Conservation (phyloP, 1,140 invertebrate genomes). For the Aphelinus atriplicis region DNA sequence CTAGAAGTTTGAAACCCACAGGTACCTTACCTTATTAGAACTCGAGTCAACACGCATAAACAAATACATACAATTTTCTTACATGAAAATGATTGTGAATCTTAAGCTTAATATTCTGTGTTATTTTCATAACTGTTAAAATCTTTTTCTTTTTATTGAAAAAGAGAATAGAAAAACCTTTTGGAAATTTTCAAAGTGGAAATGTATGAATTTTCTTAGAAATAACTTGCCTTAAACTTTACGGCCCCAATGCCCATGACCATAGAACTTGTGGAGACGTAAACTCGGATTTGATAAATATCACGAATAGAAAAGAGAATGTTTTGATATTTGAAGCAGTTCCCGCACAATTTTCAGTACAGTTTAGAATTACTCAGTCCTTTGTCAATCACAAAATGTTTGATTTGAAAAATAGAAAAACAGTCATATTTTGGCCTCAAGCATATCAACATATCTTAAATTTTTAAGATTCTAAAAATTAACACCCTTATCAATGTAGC, state of each 20-base stretch:
- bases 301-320: background rate
- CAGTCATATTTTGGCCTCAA: background rate
- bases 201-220: too few relatives aligned
- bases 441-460: slow-evolving; percentile 12
- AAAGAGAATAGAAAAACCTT: too few relatives aligned
- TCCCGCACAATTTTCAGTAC: slow-evolving; percentile 9
- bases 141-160: too few relatives aligned
- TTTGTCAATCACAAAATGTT: background rate
- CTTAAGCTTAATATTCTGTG: too few relatives aligned
- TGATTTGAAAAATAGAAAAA: too few relatives aligned
- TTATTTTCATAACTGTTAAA: too few relatives aligned
- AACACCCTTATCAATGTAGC: background rate
- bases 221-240: slow-evolving; percentile 31
- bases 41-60: too few relatives aligned
- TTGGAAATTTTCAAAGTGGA: too few relatives aligned
- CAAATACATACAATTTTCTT: too few relatives aligned
- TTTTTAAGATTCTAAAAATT: background rate
- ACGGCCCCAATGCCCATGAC: slow-evolving; percentile 24
- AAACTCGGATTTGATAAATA: background rate
- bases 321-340: background rate
- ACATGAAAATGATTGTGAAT: too few relatives aligned
- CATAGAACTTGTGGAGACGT: slow-evolving; percentile 1
- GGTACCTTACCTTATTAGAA: too few relatives aligned
- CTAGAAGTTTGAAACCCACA: too few relatives aligned
- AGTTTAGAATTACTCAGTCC: background rate